Base-by-base conservation (phyloP, 1,140 invertebrate species). In the Heliconius hermathena region DNA sequence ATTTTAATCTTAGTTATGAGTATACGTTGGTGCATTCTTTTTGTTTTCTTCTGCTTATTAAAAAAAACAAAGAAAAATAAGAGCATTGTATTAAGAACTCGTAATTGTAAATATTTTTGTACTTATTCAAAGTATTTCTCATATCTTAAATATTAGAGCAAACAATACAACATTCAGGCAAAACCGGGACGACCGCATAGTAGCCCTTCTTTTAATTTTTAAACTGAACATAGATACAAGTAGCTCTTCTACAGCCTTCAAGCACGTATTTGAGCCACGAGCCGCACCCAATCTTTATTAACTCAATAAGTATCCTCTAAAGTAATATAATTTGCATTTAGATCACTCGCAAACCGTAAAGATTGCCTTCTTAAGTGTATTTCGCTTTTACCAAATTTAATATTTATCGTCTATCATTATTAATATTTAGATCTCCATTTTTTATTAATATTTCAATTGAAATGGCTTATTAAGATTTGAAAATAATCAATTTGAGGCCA, bases 311-410 rank as follows among this genome's bases (percentile, higher is more conserved):
- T 80, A 80, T 76, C 78, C 16, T 79, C 74, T 82, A 70, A 82
- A 77, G 57, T 74, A 82, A 82, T 82, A 82, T 66, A 74, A 82
- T 80, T 82, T 82, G 75, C 81, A 80, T 82, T 82, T 80, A 82
- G 77, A 82, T 79, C 77, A 73, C 81, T 76, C 38, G 72, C 75
- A 77, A 82, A 82, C 80, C 72, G 29, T 80, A 80, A 77, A 77
- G 29, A 77, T 77, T 81, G 80, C 76, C 80, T 71, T 71, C 76
- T 81, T 33, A 81, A 74, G 71, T 71, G 71, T 74, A 74, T 81
- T 74, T 77, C 74, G 29, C 36, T 75, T 79, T 79, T 54, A 79
- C 78, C 46, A 22, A 80, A 72, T 80, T 60, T 80, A 41, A 49
- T 71, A 76, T 75, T 75, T 33, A 74, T 79, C 74, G 73, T 71